phyloP scores from a whole-genome alignment of 2,797 vertebrate species.

The Podargus strigoides region DNA sequence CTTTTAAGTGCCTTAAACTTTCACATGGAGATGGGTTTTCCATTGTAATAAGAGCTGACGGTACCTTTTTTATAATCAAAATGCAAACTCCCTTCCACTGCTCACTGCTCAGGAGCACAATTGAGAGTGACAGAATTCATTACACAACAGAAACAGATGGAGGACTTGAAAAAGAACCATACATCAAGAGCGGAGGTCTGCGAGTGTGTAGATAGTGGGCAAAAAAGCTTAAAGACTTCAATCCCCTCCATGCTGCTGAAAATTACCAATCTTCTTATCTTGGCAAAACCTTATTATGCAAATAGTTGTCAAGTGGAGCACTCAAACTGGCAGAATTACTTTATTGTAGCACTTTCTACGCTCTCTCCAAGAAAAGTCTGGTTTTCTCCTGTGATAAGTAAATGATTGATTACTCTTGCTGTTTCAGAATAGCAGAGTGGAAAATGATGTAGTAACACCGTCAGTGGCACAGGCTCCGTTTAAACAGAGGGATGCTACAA shows the following conservation, averaged over 20 bases:
- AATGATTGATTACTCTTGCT: constrained; percentile 50
- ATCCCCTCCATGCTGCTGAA: constrained; percentile 85
- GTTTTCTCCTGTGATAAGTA: constrained; percentile 46
- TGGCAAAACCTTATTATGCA: constrained; percentile 90
- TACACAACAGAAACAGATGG: constrained; percentile 58
- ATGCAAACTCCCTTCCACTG: constrained; percentile 57
- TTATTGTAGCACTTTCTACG: constrained; percentile 76
- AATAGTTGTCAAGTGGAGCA: constrained; percentile 91
- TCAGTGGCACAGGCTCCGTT: not conserved
- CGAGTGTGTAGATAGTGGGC: constrained; percentile 85
- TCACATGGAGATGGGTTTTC: constrained; percentile 51
- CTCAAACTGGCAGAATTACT: constrained; percentile 90
- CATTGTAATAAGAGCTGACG: constrained; percentile 67
- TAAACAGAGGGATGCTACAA: not conserved
- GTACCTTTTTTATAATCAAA: constrained; percentile 67
- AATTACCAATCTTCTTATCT: constrained; percentile 96
- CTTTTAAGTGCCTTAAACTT: constrained; percentile 66
- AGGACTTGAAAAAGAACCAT: constrained; percentile 59
- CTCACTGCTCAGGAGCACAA: constrained; percentile 46
- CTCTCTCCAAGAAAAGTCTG: constrained; percentile 58
- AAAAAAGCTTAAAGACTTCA: constrained; percentile 87
- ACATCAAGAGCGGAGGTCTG: constrained; percentile 86
- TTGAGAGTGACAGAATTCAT: constrained; percentile 76
- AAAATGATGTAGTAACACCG: not conserved
- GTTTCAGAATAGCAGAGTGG: not conserved